These are phyloP conservation scores for Denticeps clupeoides DNA, from an alignment of 2,797 vertebrate genomes.

Conservation along the genomic window DNA sequence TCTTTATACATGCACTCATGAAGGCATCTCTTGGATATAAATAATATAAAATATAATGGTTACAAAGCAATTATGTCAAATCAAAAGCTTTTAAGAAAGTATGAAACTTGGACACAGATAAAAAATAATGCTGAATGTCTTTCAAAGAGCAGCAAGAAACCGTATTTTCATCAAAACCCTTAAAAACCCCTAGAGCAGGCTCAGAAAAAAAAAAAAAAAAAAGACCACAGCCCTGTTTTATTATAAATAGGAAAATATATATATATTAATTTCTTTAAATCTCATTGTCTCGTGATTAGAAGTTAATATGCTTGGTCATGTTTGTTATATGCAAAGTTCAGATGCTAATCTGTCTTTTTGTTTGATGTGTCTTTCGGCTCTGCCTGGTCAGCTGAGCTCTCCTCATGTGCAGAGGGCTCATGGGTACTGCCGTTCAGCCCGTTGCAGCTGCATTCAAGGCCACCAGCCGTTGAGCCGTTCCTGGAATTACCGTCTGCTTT, in stretches of 20 bases:
- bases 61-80: conserved; percentile 37
- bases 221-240: conserved; percentile 10
- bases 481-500: conserved; percentile 3
- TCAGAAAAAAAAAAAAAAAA: conserved; percentile 11
- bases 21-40: conserved; percentile 37
- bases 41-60: conserved; percentile 43
- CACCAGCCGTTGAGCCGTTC: too few relatives aligned
- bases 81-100: conserved; percentile 32
- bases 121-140: conserved; percentile 25
- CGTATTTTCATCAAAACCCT: conserved; percentile 40
- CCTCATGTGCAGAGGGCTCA: too few relatives aligned
- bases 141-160: conserved; percentile 26
- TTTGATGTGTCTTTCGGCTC: too few relatives aligned
- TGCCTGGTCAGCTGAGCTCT: too few relatives aligned
- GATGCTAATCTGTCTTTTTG: too few relatives aligned
- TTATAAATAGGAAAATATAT: conserved; percentile 39
- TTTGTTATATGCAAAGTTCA: too few relatives aligned
- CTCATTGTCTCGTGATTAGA: too few relatives aligned
- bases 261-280: too few relatives aligned
- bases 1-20: conserved; percentile 34
- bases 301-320: too few relatives aligned
- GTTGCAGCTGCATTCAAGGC: too few relatives aligned
- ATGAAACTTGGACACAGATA: conserved; percentile 26
- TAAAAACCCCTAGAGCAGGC: conserved; percentile 17
- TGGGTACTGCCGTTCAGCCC: too few relatives aligned